These are phyloP conservation scores for Nothoprocta pentlandii DNA, from an alignment of 2,113 vertebrate species.

Conservation along the genomic window DNA sequence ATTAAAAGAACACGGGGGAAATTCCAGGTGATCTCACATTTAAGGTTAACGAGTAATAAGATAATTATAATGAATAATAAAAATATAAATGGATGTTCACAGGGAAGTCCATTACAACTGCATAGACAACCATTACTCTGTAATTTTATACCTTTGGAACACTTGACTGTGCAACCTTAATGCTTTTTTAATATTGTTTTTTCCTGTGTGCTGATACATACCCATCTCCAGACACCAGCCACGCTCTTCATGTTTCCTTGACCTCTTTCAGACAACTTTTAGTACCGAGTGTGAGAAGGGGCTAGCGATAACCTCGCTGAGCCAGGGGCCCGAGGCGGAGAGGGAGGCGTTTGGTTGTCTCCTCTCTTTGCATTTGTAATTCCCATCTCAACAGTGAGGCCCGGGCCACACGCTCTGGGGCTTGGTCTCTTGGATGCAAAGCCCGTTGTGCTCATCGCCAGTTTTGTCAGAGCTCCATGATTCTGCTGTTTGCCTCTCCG, in stretches of 20 bases:
- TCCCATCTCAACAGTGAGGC: background rate
- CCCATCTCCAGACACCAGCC: conserved; percentile 47
- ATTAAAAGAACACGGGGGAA: conserved; percentile 54
- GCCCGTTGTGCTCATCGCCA: background rate
- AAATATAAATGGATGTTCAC: conserved; percentile 45
- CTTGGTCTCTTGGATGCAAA: background rate
- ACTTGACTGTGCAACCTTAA: conserved; percentile 58
- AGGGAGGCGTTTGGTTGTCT: background rate
- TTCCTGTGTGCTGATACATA: conserved; percentile 33
- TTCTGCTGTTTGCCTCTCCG: background rate
- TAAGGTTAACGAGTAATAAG: conserved; percentile 62
- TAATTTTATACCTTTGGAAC: conserved; percentile 55
- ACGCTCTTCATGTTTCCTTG: conserved; percentile 30
- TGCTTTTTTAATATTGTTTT: conserved; percentile 64
- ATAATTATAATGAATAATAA: conserved; percentile 64
- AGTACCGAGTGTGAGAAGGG: background rate
- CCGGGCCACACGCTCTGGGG: background rate
- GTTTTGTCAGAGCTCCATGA: background rate
- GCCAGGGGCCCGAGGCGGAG: background rate
- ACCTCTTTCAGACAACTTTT: conserved; percentile 38
- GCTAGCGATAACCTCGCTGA: background rate
- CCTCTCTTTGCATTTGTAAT: background rate
- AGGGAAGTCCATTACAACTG: conserved; percentile 40
- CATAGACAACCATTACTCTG: conserved; percentile 14
- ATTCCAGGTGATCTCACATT: conserved; percentile 41